Evolutionary conservation across 2,888 invertebrate genomes (phyloP), one percentile per base, ranked within the genome.

Genomic region (Meiosimyza platycephala): DNA sequence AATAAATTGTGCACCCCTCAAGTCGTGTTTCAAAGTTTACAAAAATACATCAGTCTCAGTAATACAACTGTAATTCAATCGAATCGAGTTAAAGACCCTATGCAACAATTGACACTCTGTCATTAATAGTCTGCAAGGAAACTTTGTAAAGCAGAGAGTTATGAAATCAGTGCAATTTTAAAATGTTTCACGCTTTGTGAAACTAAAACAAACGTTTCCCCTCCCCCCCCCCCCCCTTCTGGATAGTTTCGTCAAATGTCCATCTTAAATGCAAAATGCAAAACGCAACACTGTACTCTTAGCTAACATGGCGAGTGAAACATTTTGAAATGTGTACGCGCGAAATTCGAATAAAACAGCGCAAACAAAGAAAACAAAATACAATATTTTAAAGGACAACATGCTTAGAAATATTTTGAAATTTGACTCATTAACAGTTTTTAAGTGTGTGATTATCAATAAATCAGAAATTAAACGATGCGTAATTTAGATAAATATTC

Each of bases 381-480:
- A 4, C 13, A 12, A 22, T 18, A 33, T 55, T 54, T 13, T 55
- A 55, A 33, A 22, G 15, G 51, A 40, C 40, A 16, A 16, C 40
- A 16, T 62, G 60, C 63, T 70, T 70, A 52, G 54, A 62, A 70
- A 70, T 54, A 63, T 72, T 75, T 72, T 79, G 84, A 84, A 84
- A 84, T 84, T 82, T 80, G 85, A 84, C 81, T 84, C 84, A 85
- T 84, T 82, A 83, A 84, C 82, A 83, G 80, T 81, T 74, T 79
- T 63, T 65, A 33, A 52, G 57, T 18, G 57, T 18, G 62, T 33
- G 47, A 54, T 78, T 78, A 77, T 79, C 79, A 77, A 84, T 85
- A 84, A 84, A 85, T 85, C 85, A 85, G 79, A 80, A 78, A 77
- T 79, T 80, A 81, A 84, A 84, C 82, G 85, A 84, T 79, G 82